Conservation (phyloP, 2,888 invertebrate species). For the Girardia tigrina region DNA sequence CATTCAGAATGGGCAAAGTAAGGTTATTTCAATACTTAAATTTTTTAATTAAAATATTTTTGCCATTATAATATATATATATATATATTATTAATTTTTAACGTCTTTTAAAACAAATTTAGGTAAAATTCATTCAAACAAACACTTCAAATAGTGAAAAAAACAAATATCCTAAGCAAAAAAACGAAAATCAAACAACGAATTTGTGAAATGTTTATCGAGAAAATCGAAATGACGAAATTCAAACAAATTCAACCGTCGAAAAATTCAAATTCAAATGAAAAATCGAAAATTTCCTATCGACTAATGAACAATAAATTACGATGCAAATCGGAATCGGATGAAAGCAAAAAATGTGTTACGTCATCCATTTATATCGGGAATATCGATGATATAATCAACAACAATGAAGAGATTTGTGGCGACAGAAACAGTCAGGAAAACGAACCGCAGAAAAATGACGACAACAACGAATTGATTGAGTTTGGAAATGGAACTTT, state of each 20-base stretch:
- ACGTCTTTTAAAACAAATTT: no score
- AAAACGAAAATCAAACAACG: no score
- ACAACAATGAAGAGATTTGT: slow-evolving; percentile 19
- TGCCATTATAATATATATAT: no score
- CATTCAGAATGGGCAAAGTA: no score
- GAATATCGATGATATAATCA: slow-evolving; percentile 9
- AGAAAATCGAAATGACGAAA: slow-evolving; percentile 14
- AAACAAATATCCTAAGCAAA: no score
- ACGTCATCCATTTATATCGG: slow-evolving; percentile 4
- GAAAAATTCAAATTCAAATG: background rate
- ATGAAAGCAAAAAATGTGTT: slow-evolving; percentile 1
- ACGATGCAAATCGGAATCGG: background rate
- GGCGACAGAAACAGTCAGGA: background rate
- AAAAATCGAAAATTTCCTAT: background rate
- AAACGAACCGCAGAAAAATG: background rate
- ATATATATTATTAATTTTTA: no score
- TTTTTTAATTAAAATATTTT: no score
- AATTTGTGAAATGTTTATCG: slow-evolving; percentile 2
- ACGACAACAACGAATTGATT: background rate
- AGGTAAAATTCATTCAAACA: no score
- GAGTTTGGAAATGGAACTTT: background rate
- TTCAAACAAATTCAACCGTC: background rate
- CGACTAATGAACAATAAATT: background rate
- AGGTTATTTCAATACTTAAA: no score
- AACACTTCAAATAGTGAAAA: no score